Base-by-base conservation (phyloP, 2,888 invertebrate genomes). In the Chrysodeixis includens region DNA sequence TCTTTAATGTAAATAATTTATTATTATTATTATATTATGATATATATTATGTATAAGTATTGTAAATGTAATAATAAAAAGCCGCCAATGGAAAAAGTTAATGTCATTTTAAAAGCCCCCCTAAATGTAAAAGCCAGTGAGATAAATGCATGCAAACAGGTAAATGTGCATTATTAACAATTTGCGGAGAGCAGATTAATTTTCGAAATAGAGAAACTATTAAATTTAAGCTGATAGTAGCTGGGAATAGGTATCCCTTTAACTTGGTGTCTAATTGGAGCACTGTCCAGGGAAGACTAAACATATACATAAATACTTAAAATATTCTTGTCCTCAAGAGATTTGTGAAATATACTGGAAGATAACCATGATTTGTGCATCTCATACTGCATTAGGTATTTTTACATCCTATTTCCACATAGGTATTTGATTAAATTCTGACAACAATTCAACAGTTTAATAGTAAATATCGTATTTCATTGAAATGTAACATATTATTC, bases 101-200 rank as follows among this genome's bases (percentile, higher is more conserved):
- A 88, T 88, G 85, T 87, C 76, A 84, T 84, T 86, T 84, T 83
- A 88, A 86, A 90, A 90, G 88, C 90, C 86, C 88, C 82, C 88
- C 87, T 89, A 88, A 88, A 89, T 88, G 86, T 92, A 84, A 86
- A 92, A 92, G 92, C 92, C 85, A 76, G 89, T 90, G 88, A 89
- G 86, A 89, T 88, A 90, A 91, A 92, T 92, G 92, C 91, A 91
- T 90, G 88, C 91, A 90, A 89, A 92, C 89, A 89, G 90, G 86
- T 90, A 88, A 91, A 92, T 84, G 93, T 93, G 93, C 92, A 86
- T 82, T 88, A 89, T 85, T 88, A 90, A 90, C 88, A 90, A 90
- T 85, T 86, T 85, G 82, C 81, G 84, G 89, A 90, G 90, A 91
- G 90, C 89, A 81, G 87, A 85, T 83, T 79, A 83, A 79, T 84